These are phyloP conservation scores for Orycteropus afer DNA, from an alignment of 2,113 vertebrate genomes.

Conservation along the genomic window DNA sequence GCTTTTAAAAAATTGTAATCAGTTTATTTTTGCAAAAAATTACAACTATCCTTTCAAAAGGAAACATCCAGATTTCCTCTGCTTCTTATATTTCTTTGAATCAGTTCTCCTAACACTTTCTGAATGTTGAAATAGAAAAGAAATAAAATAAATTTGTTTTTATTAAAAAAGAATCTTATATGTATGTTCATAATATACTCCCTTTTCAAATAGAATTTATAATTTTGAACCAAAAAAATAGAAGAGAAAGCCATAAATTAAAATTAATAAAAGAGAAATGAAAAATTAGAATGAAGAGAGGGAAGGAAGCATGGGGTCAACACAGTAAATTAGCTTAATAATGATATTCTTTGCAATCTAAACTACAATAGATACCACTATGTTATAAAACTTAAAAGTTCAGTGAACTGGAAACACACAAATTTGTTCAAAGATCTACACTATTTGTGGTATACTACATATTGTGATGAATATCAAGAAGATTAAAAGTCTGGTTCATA, in stretches of 20 bases:
- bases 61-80: background rate
- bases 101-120: background rate
- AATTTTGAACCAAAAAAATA: background rate
- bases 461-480: too few relatives aligned
- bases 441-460: too few relatives aligned
- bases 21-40: background rate
- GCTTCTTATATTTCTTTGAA: background rate
- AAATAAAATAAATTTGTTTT: background rate
- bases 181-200: background rate
- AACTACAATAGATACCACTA: background rate
- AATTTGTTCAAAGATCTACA: too few relatives aligned
- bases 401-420: background rate
- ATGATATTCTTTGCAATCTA: background rate
- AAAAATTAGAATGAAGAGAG: background rate
- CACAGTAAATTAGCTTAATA: background rate
- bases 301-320: background rate
- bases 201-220: background rate
- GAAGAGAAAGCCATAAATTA: background rate
- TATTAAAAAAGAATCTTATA: background rate
- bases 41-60: background rate
- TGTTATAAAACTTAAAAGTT: background rate
- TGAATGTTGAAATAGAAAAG: conserved; percentile 11
- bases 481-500: too few relatives aligned
- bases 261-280: background rate
- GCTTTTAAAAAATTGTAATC: background rate